These are phyloP conservation scores for Empis stercorea DNA, from an alignment of 2,888 invertebrate genomes.

Conservation along the genomic window DNA sequence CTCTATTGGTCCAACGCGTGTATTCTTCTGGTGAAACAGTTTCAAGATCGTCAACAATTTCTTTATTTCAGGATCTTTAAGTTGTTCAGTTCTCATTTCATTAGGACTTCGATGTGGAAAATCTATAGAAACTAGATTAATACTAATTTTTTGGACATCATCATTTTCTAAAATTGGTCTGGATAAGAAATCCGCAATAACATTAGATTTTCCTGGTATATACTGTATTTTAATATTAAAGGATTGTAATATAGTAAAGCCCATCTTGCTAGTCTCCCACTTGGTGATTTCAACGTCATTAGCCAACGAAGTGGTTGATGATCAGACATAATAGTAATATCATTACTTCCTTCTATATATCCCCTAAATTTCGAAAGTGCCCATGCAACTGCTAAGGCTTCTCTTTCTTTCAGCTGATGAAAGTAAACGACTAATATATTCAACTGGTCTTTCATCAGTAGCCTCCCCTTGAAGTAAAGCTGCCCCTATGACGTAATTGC, in stretches of 20 bases:
- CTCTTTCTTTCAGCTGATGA: slow-evolving; percentile 19
- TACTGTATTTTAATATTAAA: slow-evolving; percentile 29
- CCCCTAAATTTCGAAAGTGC: slow-evolving; percentile 28
- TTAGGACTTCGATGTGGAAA: slow-evolving; percentile 11
- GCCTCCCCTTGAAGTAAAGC: slow-evolving; percentile 9
- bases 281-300: slow-evolving; percentile 27
- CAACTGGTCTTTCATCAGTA: no score
- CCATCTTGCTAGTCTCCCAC: slow-evolving; percentile 35
- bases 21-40: background rate
- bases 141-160: background rate
- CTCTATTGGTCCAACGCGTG: slow-evolving; percentile 4
- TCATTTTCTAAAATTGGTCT: slow-evolving; percentile 1
- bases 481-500: no score
- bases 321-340: slow-evolving; percentile 24
- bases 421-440: no score
- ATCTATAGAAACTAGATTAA: slow-evolving; percentile 7
- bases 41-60: slow-evolving; percentile 13
- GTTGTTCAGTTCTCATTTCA: slow-evolving; percentile 12
- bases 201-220: slow-evolving; percentile 25
- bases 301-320: slow-evolving; percentile 36
- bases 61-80: slow-evolving; percentile 14
- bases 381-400: slow-evolving; percentile 26
- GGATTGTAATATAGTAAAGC: slow-evolving; percentile 27
- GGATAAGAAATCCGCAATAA: slow-evolving; percentile 13
- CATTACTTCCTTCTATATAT: slow-evolving; percentile 26